Conservation (phyloP, 2,113 vertebrate genomes). For the Chauna torquata region DNA sequence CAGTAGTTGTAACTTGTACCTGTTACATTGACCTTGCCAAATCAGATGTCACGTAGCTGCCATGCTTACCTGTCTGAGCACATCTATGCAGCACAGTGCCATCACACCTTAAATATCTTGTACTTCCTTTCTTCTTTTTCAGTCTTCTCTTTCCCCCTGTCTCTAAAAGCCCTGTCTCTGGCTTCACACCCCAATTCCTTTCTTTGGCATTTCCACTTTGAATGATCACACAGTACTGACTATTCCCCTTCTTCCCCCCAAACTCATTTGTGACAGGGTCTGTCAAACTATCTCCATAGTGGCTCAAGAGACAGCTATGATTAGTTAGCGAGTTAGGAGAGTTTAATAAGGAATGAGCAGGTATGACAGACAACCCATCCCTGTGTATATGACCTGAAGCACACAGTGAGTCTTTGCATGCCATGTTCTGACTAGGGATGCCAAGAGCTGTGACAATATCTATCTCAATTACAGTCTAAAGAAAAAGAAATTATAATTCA, state of each 20-base stretch:
- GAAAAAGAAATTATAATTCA: neutral
- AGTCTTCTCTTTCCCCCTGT: neutral
- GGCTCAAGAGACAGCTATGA: neutral
- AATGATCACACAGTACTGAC: neutral
- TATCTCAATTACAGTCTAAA: neutral
- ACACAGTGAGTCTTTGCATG: neutral
- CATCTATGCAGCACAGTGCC: neutral
- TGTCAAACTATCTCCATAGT: neutral
- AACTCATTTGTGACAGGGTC: neutral
- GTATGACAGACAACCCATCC: neutral
- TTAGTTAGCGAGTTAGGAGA: neutral
- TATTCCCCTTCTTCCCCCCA: neutral
- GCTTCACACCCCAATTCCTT: neutral
- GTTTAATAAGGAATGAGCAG: neutral
- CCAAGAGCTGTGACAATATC: neutral
- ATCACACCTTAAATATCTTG: fast-evolving
- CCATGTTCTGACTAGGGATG: neutral
- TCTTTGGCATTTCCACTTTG: neutral
- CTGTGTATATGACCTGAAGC: neutral
- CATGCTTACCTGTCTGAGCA: neutral
- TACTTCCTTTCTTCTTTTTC: neutral
- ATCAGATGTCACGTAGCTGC: neutral
- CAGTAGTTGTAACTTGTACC: neutral
- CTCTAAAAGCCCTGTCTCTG: neutral
- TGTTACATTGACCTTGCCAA: neutral